Conservation (phyloP, 2,888 invertebrate genomes). For the Cataglyphis rosenhaueri region DNA sequence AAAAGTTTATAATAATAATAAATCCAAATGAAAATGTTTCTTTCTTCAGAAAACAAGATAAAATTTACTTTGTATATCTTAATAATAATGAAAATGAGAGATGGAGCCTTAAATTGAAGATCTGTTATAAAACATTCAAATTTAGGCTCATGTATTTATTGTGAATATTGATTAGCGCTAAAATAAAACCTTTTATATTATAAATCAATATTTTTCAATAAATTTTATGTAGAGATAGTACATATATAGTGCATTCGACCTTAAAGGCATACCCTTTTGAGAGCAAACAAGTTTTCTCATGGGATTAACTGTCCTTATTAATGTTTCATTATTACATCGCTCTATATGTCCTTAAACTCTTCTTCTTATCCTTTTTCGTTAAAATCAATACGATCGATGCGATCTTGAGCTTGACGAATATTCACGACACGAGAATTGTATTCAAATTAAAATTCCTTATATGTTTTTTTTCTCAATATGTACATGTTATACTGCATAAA, state of each 20-base stretch:
- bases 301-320: not conserved
- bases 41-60: no score
- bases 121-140: not conserved
- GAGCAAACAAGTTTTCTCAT: not conserved
- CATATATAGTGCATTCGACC: not conserved
- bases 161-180: not conserved
- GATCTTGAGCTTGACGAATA: not conserved
- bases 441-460: not conserved
- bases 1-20: not conserved
- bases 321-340: not conserved
- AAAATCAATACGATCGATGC: conserved; percentile 19
- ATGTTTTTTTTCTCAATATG: not conserved
- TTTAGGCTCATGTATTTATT: not conserved
- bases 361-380: not conserved
- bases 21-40: not conserved
- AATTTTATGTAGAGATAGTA: not conserved
- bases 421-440: not conserved
- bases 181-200: not conserved
- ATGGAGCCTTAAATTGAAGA: not conserved
- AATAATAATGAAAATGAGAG: not conserved
- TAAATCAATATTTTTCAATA: not conserved
- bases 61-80: no score
- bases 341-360: conserved; percentile 19
- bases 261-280: not conserved
- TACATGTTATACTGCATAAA: not conserved